Base-by-base conservation (phyloP, 2,888 invertebrate species). In the Crematogaster levior region DNA sequence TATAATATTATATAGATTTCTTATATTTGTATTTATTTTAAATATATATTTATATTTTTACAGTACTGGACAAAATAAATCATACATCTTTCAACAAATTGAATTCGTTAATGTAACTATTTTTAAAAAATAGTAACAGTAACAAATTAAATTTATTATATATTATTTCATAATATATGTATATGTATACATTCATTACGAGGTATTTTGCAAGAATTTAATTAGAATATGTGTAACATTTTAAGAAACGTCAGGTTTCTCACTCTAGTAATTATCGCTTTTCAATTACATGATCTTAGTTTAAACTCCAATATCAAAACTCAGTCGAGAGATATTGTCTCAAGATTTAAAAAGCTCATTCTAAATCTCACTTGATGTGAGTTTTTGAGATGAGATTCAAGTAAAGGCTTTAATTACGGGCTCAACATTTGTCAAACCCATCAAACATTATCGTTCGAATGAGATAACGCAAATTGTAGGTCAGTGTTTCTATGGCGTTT, bases 401-500 rank as follows among this genome's bases (percentile, higher is more conserved):
- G 61, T 15, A 7, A 65, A 15, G 43, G 9, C 18, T 27, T 10
- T 18, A 43, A 68, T 68, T 48, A 48, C 10, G 51, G 9, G 21
- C 15, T 51, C 15, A 51, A 21, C 15, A 70, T 30, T 68, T 68
- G 68, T 48, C 48, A 37, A 40, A 27, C 24, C 34, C 24, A 46
- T 66, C 6, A 15, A 66, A 48, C 27, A n/a, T 72, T 21, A 63
- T 46, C 30, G 21, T 46, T 30, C n/a, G 27, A 46, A 15, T 46
- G 18, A 73, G 73, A 73, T 60, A 34, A 43, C 43, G 43, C 6
- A 46, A 34, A 46, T 73, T 46, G 30, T 34, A 60, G 73, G 5
- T 34, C 30, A 34, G 21, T 43, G n/a, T 63, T 21, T 46, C 63
- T 27, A 40, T 30, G 10, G 30, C 30, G 43, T 43, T 63, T 46